These are phyloP conservation scores for Solenopsis fugax DNA, from an alignment of 1,140 invertebrate genomes.

Conservation along the genomic window DNA sequence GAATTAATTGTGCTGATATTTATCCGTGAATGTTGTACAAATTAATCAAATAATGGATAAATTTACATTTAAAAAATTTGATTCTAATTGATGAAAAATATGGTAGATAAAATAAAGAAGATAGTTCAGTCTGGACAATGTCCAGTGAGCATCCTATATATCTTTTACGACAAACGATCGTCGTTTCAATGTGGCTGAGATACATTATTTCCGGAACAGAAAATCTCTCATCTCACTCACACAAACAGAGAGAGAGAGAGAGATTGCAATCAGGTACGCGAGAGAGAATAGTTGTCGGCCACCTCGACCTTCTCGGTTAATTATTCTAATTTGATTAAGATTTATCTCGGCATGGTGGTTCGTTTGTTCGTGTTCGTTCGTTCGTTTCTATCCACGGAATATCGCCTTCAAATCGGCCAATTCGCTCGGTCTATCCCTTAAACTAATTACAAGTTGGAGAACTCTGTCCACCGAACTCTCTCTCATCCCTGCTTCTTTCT, in stretches of 20 bases:
- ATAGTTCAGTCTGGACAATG: not conserved
- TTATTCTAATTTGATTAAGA: constrained; percentile 70
- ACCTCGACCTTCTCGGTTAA: constrained; percentile 34
- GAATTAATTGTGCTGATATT: not conserved
- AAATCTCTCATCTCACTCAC: constrained; percentile 26
- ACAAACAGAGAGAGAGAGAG: constrained; percentile 8
- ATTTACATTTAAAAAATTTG: not conserved
- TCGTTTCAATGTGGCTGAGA: not conserved
- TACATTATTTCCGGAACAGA: constrained; percentile 30
- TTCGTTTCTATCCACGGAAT: constrained; percentile 48
- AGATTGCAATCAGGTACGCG: constrained; percentile 42
- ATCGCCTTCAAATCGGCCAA: constrained; percentile 46
- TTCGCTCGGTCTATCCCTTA: constrained; percentile 49
- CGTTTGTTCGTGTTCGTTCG: constrained; percentile 28
- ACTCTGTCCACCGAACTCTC: not conserved
- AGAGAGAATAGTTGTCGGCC: constrained; percentile 23
- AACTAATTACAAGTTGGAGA: constrained; percentile 60
- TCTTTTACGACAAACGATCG: constrained; percentile 4
- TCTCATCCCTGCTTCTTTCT: not conserved
- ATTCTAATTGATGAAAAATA: not conserved
- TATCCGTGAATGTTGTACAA: not conserved
- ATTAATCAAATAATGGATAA: not conserved
- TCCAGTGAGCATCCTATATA: not conserved
- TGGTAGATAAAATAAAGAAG: not conserved
- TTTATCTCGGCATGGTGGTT: constrained; percentile 50